Evolutionary conservation across 2,888 invertebrate genomes (phyloP).

Genomic region (Lapara coniferarum): DNA sequence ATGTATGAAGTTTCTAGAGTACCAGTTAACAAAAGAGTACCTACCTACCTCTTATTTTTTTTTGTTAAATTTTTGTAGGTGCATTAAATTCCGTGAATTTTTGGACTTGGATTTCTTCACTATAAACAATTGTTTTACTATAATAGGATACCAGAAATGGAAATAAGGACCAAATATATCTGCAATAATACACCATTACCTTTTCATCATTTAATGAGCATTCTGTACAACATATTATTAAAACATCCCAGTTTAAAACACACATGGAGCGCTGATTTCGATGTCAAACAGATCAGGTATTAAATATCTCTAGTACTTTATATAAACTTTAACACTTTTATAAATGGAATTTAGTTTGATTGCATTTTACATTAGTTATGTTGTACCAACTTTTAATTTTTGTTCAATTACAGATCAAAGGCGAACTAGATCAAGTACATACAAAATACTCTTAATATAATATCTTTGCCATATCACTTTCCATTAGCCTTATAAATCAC

Average conservation of each 20-base stretch:
- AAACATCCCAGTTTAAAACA: slow-evolving; percentile 44
- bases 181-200: slow-evolving; percentile 37
- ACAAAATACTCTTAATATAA: neutral
- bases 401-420: neutral
- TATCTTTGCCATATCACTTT: neutral
- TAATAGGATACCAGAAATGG: too few species aligned
- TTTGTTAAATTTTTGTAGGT: too few species aligned
- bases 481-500: too few species aligned
- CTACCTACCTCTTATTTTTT: too few species aligned
- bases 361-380: too few species aligned
- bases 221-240: slow-evolving; percentile 56
- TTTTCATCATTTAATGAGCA: slow-evolving; percentile 51
- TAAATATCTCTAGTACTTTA: neutral
- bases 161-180: too few species aligned
- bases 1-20: too few species aligned
- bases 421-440: neutral
- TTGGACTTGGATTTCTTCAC: too few species aligned
- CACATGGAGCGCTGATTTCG: neutral
- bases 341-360: too few species aligned
- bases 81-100: too few species aligned
- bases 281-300: neutral
- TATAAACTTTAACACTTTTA: neutral
- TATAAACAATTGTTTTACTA: too few species aligned
- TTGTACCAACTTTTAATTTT: neutral
- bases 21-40: too few species aligned